Percentiles rank a stretch among this genome's conserved stretches.
These are phyloP conservation scores for Frankliniella fusca DNA, from an alignment of 2,888 invertebrate species.

Conservation along the genomic window DNA sequence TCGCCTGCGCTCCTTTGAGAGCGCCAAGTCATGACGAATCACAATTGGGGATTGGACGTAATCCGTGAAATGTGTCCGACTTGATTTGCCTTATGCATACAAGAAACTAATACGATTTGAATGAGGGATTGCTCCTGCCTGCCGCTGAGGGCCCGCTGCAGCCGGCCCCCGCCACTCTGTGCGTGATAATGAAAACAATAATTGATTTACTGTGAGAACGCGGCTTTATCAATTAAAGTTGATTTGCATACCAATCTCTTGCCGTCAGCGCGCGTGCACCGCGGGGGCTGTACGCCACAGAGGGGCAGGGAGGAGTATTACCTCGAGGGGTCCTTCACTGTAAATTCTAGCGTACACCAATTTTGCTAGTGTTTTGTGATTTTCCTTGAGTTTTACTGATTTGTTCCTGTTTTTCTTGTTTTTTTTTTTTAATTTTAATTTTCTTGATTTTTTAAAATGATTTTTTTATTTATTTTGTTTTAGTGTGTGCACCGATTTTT, in stretches of 20 bases:
- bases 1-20: background rate
- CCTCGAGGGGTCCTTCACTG: no score
- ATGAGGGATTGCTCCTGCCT: background rate
- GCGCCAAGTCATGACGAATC: background rate
- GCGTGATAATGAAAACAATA: constrained; percentile 21
- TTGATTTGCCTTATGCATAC: constrained; percentile 25
- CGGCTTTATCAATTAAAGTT: constrained; percentile 20
- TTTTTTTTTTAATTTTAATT: no score
- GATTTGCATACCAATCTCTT: background rate
- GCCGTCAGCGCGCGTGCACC: background rate
- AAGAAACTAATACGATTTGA: background rate
- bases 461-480: no score
- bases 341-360: no score
- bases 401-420: no score
- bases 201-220: constrained; percentile 13
- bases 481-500: no score
- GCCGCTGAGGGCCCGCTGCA: background rate
- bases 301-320: no score
- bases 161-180: background rate
- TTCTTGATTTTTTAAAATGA: no score
- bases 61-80: constrained; percentile 19
- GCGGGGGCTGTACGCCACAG: background rate
- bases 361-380: no score
- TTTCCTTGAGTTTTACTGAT: no score
- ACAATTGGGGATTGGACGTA: background rate